A percentile compares a stretch with the other conserved stretches of the same genome.
Evolutionary conservation across 2,113 vertebrate genomes (phyloP).

Genomic region (Pollachius pollachius): DNA sequence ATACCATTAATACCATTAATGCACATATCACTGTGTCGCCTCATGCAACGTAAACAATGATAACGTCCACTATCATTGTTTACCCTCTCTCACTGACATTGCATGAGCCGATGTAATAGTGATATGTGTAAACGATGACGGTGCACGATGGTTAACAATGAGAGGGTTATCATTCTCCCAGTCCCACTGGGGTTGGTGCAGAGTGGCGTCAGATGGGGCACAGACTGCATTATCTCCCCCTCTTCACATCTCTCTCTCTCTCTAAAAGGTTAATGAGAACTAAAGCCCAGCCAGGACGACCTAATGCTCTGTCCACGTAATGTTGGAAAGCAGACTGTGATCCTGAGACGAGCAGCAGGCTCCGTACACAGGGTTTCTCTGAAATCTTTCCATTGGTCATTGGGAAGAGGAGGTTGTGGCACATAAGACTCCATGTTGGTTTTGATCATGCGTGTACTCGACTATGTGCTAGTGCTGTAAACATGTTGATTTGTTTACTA

Average conservation of each 20-base stretch:
- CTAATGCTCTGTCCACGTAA: constrained; percentile 36
- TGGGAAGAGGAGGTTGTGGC: constrained; percentile 21
- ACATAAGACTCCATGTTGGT: constrained; percentile 34
- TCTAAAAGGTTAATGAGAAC: constrained; percentile 5
- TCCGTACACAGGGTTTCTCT: constrained; percentile 34
- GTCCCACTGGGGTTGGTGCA: too few species aligned
- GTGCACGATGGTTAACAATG: too few species aligned
- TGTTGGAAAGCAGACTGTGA: constrained; percentile 41
- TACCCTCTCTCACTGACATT: too few species aligned
- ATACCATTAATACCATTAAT: too few species aligned
- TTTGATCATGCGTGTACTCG: not conserved
- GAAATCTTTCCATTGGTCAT: constrained; percentile 55
- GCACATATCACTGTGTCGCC: too few species aligned
- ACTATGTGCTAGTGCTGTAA: too few species aligned
- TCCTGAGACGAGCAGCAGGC: constrained; percentile 37
- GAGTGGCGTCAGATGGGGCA: not conserved
- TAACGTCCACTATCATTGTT: too few species aligned
- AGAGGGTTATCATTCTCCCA: too few species aligned
- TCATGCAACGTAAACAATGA: too few species aligned
- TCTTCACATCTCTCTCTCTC: constrained; percentile 15
- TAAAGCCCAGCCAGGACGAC: not conserved
- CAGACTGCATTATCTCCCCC: not conserved
- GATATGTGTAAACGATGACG: too few species aligned
- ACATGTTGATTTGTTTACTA: too few species aligned
- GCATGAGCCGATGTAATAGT: too few species aligned